A percentile compares a stretch with the other conserved stretches of the same genome.
Conservation (phyloP, 1,140 invertebrate species). For the Mamestra configurata region DNA sequence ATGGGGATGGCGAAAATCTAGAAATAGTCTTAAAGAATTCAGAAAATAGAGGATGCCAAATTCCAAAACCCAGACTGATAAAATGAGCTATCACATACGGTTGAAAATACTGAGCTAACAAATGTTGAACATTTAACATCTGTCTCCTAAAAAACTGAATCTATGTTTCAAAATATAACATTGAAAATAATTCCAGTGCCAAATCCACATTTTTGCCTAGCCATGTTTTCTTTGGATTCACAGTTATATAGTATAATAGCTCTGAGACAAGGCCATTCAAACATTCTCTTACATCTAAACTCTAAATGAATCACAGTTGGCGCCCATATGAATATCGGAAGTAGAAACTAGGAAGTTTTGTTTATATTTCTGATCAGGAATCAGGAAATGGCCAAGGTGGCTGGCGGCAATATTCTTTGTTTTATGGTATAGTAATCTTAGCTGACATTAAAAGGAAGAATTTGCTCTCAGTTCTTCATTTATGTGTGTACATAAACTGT, state of each 20-base stretch:
- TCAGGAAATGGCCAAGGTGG: conserved; percentile 1
- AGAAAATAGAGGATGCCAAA: too few relatives aligned
- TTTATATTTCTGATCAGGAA: conserved; percentile 2
- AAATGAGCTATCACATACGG: background rate
- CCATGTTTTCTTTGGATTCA: background rate
- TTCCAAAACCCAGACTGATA: background rate
- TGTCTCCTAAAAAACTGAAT: background rate
- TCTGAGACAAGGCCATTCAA: background rate
- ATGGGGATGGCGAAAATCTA: too few relatives aligned
- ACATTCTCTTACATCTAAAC: background rate
- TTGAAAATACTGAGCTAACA: background rate
- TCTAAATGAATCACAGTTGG: background rate
- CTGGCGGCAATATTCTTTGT: background rate
- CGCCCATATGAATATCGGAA: background rate
- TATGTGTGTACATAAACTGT: too few relatives aligned
- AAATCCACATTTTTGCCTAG: background rate
- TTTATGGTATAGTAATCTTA: background rate
- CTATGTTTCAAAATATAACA: background rate
- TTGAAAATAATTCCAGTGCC: background rate
- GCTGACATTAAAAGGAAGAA: too few relatives aligned
- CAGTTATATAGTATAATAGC: background rate
- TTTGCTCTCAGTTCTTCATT: too few relatives aligned
- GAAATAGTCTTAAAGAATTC: too few relatives aligned
- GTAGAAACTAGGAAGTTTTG: background rate
- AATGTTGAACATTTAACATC: background rate